Percentiles rank a stretch among this genome's conserved stretches.
Conservation (phyloP, 2,797 vertebrate genomes). For the Oreochromis grahami region DNA sequence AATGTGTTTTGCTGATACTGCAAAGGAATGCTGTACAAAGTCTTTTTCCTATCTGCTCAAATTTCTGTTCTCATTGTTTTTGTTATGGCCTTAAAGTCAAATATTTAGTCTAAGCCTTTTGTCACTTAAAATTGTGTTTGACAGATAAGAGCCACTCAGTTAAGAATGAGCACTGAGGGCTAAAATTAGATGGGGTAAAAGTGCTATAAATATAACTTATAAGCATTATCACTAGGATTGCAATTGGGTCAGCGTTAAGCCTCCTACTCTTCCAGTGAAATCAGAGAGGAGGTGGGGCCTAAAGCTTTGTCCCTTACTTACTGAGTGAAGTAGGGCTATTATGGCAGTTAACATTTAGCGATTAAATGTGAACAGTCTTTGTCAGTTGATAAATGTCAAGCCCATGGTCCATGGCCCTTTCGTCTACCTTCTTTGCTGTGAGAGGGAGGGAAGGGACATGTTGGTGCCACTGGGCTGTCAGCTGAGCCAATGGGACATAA, state of each 20-base stretch:
- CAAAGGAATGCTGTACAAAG: neutral
- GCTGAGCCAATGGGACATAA: conserved; percentile 34
- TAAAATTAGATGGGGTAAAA: conserved; percentile 29
- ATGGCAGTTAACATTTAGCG: conserved; percentile 74
- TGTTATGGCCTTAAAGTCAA: neutral
- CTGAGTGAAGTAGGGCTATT: conserved; percentile 56
- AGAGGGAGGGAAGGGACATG: conserved; percentile 8
- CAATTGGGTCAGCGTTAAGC: conserved; percentile 58
- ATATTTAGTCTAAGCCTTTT: neutral
- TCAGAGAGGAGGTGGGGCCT: conserved; percentile 38
- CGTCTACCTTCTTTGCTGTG: neutral
- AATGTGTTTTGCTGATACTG: neutral
- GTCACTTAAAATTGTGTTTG: neutral
- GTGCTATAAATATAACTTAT: conserved; percentile 43
- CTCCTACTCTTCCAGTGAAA: conserved; percentile 22
- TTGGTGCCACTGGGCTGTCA: conserved; percentile 19
- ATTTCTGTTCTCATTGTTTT: neutral
- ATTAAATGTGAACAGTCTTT: conserved; percentile 77
- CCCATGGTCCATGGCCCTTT: conserved; percentile 43
- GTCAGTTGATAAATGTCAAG: conserved; percentile 78
- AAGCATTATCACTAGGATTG: conserved; percentile 29
- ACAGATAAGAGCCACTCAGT: conserved; percentile 2
- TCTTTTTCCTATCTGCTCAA: neutral
- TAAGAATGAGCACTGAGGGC: neutral
- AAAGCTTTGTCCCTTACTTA: conserved; percentile 43